Evolutionary conservation across 2,797 vertebrate genomes (phyloP), one percentile per base, ranked within the genome.

Genomic region (Melanitta fusca): DNA sequence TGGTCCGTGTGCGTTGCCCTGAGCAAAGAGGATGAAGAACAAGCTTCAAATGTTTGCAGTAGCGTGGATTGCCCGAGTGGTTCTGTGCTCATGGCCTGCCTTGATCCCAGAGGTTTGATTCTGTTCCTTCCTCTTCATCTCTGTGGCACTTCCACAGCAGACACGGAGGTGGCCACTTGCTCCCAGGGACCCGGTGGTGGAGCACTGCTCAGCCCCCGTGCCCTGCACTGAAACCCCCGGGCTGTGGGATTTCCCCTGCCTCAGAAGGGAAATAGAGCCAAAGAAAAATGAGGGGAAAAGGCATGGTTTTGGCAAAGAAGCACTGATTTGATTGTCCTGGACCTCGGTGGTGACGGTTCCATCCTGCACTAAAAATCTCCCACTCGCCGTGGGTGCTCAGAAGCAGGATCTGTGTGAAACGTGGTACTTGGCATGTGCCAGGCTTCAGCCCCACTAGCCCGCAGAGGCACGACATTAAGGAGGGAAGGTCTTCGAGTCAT

Each of bases 351-450:
- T 20, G 53, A 25, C 36, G 56, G 7, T 34, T 51, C 41, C 16
- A 21, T n/a, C 54, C n/a, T 22, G 4, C 20, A 21, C 51, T 1
- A 21, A 62, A 69, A 43, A 19, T 19, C 49, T 10, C 58, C n/a
- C 36, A 1, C 13, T 56, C 15, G 27, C 47, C 19, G 27, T 9
- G 47, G 7, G 47, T 49, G 56, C 68, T 68, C 34, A 25, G 41
- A 56, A 30, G 5, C 13, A 6, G 24, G 49, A 25, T 8, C 47
- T 13, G 27, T 0, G 5, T 43, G 65, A 11, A 58, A 49, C 0
- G 15, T 9, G 30, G 56, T 0, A 2, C 5, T 39, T 2, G 25
- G 14, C 5, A 13, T 6, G 1, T 1, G 7, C 36, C 4, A 16
- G 25, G 15, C 7, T 25, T 6, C 45, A 39, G 12, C 16, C 32